A percentile compares a stretch with the other conserved stretches of the same genome.
phyloP scores from a whole-genome alignment of 2,113 vertebrate genomes.

The Tragulus kanchil region DNA sequence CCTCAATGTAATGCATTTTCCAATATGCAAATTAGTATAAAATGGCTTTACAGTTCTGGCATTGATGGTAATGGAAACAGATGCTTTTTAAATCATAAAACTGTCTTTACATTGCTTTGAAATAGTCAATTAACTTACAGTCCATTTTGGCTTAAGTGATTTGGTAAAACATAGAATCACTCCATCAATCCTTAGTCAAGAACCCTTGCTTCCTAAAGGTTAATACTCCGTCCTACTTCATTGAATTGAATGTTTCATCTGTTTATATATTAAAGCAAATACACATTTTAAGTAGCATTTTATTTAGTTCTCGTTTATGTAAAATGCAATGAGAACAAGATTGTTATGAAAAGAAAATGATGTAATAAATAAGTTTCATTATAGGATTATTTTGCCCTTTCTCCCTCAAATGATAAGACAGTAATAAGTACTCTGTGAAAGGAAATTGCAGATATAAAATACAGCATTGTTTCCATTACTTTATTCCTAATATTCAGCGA shows the following conservation, averaged over 20 bases:
- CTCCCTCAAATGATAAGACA: slow-evolving; percentile 53
- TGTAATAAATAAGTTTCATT: slow-evolving; percentile 75
- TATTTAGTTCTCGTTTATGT: slow-evolving; percentile 77
- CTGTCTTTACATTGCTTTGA: slow-evolving; percentile 68
- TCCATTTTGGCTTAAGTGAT: slow-evolving; percentile 78
- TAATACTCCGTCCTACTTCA: slow-evolving; percentile 79
- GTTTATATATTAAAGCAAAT: slow-evolving; percentile 81
- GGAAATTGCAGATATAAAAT: slow-evolving; percentile 66
- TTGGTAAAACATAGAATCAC: slow-evolving; percentile 77
- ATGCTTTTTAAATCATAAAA: slow-evolving; percentile 77
- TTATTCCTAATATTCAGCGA: slow-evolving; percentile 69
- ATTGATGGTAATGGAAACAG: slow-evolving; percentile 74
- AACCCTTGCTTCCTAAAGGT: slow-evolving; percentile 78
- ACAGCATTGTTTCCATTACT: slow-evolving; percentile 65
- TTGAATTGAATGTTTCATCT: slow-evolving; percentile 78
- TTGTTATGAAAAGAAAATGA: slow-evolving; percentile 45
- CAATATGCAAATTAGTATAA: slow-evolving; percentile 48
- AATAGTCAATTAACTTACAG: slow-evolving; percentile 84
- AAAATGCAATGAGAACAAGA: slow-evolving; percentile 37
- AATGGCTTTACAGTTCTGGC: slow-evolving; percentile 63
- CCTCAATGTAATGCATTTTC: slow-evolving; percentile 6
- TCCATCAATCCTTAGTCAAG: slow-evolving; percentile 78
- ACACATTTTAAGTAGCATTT: slow-evolving; percentile 74
- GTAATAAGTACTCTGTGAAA: slow-evolving; percentile 46
- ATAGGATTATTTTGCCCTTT: slow-evolving; percentile 69